Base-by-base conservation (phyloP, 2,113 vertebrate genomes). In the Hylia prasina region DNA sequence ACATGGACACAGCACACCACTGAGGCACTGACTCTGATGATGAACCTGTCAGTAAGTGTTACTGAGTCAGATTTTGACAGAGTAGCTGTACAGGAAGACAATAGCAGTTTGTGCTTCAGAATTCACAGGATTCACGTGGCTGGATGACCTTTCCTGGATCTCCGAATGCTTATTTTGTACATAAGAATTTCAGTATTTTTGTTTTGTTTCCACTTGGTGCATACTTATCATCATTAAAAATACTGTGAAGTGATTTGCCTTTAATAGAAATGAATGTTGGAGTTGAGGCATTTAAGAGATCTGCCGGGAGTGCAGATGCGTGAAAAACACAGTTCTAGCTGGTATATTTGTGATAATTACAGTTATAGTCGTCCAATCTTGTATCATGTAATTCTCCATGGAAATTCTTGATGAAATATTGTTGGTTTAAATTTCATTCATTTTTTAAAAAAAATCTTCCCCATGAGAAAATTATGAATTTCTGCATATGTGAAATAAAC, bases 1-100 rank as follows among this genome's bases (percentile, higher is more conserved):
- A 8, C 28, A 25, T 8, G 14, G 40, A 5, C 28, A 40, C 5
- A 24, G 30, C 5, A 28, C 33, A 39, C 1, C 15, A 14, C 0
- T 13, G 54, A 61, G 64, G 48, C 37, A 37, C 10, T 20, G 3
- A 4, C 50, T 90, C 35, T 51, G 31, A 20, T 15, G 12, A 57
- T 14, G 78, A 56, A 12, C 2, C 18, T 24, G 7, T n/a, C 25
- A 61, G 15, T 6, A 47, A 56, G 1, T 40, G n/a, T 6, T 61
- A 18, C 37, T 92, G 39, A 13, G 30, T 35, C 17, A 22, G 22
- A 45, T 37, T 6, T 9, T 6, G 31, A 8, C 47, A 12, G 9
- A 33, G 8, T 21, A 71, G 22, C 31, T 54, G 8, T 28, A 45
- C 18, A 20, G 80, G 40, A 90, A 50, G 14, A 42, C 10, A 84